phyloP scores from a whole-genome alignment of 2,888 invertebrate genomes.

The Synergus japonicus region DNA sequence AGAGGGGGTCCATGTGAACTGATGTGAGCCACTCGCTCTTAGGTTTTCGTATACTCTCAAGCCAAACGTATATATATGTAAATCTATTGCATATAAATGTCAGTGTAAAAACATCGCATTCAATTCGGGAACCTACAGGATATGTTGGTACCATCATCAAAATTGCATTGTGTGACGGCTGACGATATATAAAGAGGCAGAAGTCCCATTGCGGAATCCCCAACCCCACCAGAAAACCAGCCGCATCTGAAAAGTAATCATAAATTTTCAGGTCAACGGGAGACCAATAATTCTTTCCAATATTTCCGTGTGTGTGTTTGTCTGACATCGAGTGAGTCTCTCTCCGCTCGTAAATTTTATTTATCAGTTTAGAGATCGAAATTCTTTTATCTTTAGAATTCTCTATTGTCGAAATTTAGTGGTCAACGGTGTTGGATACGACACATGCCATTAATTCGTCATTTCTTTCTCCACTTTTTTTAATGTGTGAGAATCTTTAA shows the following conservation, averaged over 20 bases:
- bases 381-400: neutral
- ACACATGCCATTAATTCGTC: neutral
- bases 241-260: neutral
- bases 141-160: neutral
- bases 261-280: constrained; percentile 6
- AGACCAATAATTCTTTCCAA: constrained; percentile 4
- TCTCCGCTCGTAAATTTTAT: neutral
- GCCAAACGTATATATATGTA: neutral
- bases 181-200: neutral
- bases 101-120: neutral
- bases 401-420: neutral
- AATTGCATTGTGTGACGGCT: neutral
- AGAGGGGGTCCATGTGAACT: neutral
- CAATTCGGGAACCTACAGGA: neutral
- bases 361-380: neutral
- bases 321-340: neutral
- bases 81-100: neutral
- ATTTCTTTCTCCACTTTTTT: neutral
- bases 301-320: neutral
- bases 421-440: neutral
- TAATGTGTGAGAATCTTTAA: neutral
- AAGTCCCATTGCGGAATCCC: neutral
- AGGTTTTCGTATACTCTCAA: neutral
- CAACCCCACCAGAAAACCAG: neutral
- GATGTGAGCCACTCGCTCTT: neutral